Conservation (phyloP, 2,113 vertebrate genomes). For the Platysternon megacephalum region DNA sequence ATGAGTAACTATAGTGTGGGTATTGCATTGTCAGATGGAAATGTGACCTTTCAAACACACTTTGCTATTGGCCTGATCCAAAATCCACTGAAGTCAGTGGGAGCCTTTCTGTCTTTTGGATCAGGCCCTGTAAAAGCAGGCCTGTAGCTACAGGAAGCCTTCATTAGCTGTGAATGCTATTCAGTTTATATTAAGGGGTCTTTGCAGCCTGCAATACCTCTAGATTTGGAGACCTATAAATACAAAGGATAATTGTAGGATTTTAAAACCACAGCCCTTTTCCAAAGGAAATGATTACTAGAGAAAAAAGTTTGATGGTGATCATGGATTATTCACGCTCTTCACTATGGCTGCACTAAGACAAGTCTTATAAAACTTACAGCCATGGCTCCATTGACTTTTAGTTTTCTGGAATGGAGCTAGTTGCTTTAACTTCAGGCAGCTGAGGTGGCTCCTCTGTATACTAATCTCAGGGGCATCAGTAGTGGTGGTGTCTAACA, state of each 20-base stretch:
- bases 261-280: not conserved
- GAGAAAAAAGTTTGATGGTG: not conserved
- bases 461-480: not conserved
- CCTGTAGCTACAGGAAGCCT: not conserved
- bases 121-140: not conserved
- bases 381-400: not conserved
- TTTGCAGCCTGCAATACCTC: not conserved
- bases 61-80: not conserved
- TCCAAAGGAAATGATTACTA: not conserved
- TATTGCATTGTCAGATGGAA: not conserved
- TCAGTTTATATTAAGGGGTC: not conserved
- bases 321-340: not conserved
- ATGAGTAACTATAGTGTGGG: fast-evolving
- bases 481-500: not conserved
- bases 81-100: fast-evolving
- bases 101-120: not conserved
- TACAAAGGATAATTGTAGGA: not conserved
- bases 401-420: not conserved
- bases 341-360: not conserved
- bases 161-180: fast-evolving
- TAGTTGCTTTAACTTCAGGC: not conserved
- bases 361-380: not conserved
- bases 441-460: not conserved
- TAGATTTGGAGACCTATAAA: not conserved
- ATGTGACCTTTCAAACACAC: fast-evolving